Conservation (phyloP, 1,140 invertebrate species). For the Eueides isabella region DNA sequence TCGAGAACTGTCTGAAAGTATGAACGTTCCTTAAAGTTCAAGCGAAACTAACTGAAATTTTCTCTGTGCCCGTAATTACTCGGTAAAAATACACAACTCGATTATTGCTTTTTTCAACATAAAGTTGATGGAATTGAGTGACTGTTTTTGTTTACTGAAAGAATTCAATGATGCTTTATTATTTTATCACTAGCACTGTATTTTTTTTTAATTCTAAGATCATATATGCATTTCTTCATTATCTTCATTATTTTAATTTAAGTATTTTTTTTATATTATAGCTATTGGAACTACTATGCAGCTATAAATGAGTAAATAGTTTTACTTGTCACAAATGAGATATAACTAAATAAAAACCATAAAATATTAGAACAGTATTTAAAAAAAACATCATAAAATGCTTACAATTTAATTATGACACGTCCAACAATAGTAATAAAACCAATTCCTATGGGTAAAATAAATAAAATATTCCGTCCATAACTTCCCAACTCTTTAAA, state of each 20-base stretch:
- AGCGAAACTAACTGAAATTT: constrained; percentile 19
- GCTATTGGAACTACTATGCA: no score
- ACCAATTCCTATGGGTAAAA: not conserved
- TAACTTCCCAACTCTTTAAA: constrained; percentile 7
- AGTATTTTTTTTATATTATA: not conserved
- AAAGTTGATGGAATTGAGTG: constrained; percentile 22
- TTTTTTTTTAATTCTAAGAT: no score
- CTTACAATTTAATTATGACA: not conserved
- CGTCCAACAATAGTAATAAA: not conserved
- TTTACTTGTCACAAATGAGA: no score
- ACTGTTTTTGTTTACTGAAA: constrained; percentile 16
- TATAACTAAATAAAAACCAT: not conserved
- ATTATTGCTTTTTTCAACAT: constrained; percentile 19
- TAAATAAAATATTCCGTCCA: not conserved
- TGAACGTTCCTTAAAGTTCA: constrained; percentile 21
- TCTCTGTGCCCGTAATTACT: constrained; percentile 24
- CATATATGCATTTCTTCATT: no score
- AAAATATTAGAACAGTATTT: not conserved
- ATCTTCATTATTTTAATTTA: no score
- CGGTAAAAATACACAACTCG: constrained; percentile 24
- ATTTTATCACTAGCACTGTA: no score
- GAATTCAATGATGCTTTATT: not conserved
- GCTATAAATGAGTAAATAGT: no score
- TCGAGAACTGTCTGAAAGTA: constrained; percentile 5
- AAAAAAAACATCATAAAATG: not conserved